phyloP scores from a whole-genome alignment of 2,797 vertebrate species.

The Pagetopsis macropterus region DNA sequence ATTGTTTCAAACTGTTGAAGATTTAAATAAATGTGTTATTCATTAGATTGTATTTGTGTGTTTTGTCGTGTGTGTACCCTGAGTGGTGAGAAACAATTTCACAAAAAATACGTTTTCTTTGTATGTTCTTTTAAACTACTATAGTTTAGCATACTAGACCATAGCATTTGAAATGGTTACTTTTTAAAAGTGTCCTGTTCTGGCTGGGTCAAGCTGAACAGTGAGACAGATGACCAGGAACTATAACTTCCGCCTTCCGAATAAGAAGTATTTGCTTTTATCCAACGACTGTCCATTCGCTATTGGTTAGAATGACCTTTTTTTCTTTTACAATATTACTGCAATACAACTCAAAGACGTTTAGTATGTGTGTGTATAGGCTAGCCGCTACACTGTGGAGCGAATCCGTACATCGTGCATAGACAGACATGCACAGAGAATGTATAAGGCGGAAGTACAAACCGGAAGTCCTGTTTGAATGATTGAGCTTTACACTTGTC shows the following conservation, averaged over 20 bases:
- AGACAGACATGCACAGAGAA: accelerated
- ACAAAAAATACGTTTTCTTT: not conserved
- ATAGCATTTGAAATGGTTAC: too few species aligned
- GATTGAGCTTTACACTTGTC: not conserved
- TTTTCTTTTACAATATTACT: not conserved
- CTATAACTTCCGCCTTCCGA: conserved; percentile 23
- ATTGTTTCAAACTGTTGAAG: conserved; percentile 71
- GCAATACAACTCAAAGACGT: accelerated
- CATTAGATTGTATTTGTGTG: not conserved
- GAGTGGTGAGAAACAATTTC: not conserved
- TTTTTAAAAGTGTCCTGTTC: too few species aligned
- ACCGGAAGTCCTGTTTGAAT: conserved; percentile 10
- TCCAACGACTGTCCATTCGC: accelerated
- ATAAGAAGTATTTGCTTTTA: conserved; percentile 2
- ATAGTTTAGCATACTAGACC: too few species aligned
- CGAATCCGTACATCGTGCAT: accelerated
- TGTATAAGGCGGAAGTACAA: not conserved
- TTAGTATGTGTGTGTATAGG: accelerated
- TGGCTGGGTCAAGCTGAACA: not conserved
- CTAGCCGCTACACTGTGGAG: too few species aligned
- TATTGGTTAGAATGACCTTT: accelerated
- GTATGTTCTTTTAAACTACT: not conserved
- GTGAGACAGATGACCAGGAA: conserved; percentile 3
- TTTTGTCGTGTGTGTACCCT: not conserved
- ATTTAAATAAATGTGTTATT: conserved; percentile 79